Base-by-base conservation (phyloP, 1,140 invertebrate species). In the Papilio aristodemus region DNA sequence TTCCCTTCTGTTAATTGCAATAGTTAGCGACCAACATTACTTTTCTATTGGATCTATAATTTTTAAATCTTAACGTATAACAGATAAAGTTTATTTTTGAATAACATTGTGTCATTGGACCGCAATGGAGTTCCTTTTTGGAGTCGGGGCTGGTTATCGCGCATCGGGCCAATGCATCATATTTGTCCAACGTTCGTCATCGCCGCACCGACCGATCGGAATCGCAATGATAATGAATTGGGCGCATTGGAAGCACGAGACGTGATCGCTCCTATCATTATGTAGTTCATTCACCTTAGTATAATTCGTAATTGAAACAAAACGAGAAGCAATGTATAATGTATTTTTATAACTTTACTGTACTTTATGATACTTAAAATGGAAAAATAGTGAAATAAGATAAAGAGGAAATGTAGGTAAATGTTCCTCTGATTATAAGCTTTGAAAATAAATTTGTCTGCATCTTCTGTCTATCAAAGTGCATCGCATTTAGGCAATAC, bases 111-210 rank as follows among this genome's bases (percentile, higher is more conserved):
- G 25, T 68, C 50, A 36, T 17, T 50, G 41, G 67, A 10, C 59
- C 41, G 46, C 25, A 67, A 68, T 60, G 22, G 70, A 59, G 68
- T 71, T 70, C 77, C 77, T 80, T 79, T 81, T 76, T 72, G 72
- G 58, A 75, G 77, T 82, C 78, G 71, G 75, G 74, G 50, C 66
- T 72, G 64, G 77, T 74, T 86, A 89, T 90, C 84, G 75, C 59
- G 54, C 75, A 87, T 87, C 85, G 78, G 79, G 75, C 79, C 86
- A 78, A 90, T 90, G 83, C 88, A 90, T 90, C 86, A 90, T 90
- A 89, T 89, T 90, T 89, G 88, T 84, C 79, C 83, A 84, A 73
- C 77, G 83, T 86, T 88, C 87, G 83, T 89, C 85, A 87, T 81
- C 75, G 73, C 76, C 75, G 72, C 73, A 77, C 74, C 74, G 78